phyloP scores from a whole-genome alignment of 2,888 invertebrate species.

The Abrostola triplasia region DNA sequence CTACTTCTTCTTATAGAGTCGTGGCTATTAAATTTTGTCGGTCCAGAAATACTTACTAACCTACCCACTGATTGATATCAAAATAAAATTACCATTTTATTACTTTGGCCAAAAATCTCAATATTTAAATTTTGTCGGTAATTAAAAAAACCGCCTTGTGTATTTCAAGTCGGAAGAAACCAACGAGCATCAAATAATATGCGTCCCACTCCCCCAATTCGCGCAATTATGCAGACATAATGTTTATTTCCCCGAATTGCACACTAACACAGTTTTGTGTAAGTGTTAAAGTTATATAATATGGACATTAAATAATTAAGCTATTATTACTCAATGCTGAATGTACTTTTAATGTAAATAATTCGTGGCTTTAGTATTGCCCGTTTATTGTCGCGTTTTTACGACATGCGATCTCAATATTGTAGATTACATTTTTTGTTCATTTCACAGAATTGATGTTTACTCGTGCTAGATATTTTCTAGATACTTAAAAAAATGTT shows the following conservation, averaged over 20 bases:
- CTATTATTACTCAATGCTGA: conserved; percentile 38
- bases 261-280: conserved; percentile 57
- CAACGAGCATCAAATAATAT: conserved; percentile 40
- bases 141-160: no score
- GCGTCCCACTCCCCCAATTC: conserved; percentile 72
- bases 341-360: conserved; percentile 27
- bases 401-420: not conserved
- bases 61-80: no score
- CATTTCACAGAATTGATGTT: no score
- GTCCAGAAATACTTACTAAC: no score
- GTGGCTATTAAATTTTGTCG: no score
- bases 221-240: conserved; percentile 57
- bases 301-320: conserved; percentile 38
- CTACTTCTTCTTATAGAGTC: no score
- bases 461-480: no score
- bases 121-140: no score
- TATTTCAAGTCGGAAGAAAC: conserved; percentile 28
- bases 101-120: no score
- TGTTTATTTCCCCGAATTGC: conserved; percentile 64
- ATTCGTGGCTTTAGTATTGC: conserved; percentile 3
- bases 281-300: conserved; percentile 38
- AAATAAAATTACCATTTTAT: no score
- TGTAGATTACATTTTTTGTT: no score
- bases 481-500: not conserved
- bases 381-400: conserved; percentile 3